Evolutionary conservation across 2,113 vertebrate species (phyloP), one percentile per base, ranked within the genome.

Genomic region (Ctenodactylus gundi): DNA sequence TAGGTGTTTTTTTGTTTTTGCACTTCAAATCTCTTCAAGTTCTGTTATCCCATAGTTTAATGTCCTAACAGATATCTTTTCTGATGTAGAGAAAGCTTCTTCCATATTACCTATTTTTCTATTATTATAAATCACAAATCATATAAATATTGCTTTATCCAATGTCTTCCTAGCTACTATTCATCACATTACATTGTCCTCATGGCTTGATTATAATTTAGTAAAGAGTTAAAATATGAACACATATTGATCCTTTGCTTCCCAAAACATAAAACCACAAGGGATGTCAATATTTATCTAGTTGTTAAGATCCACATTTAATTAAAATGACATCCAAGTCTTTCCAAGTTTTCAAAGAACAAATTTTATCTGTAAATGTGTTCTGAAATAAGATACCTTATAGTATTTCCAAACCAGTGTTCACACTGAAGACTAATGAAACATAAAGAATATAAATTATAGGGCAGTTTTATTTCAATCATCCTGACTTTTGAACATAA

Each of bases 321-420:
- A 31, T 18, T 87, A 34, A 67, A 92, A 64, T 7, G 68, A 67
- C 49, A 73, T 14, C 18, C 11, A 95, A 80, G 27, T 84, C 39
- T 72, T 88, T 5, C 58, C 9, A 75, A 20, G 34, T 70, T 81
- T 15, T 64, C n/a, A 87, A 85, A 65, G 3, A 83, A 23, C 6
- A 60, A 31, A 12, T 14, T 34, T 92, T 44, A 4, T 14, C 7
- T 21, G 2, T 53, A 58, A 41, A 44, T 64, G 36, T 94, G 13
- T 39, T 46, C 73, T 76, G 64, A 93, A 96, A 76, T 80, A 23
- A 87, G 20, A 17, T 36, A 53, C 39, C 11, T 4, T 65, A 58
- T 65, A 18, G 41, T 62, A 78, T 77, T 12, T 36, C 6, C 49
- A 89, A 87, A 70, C 89, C n/a, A 81, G 25, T 36, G 80, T 70